Evolutionary conservation across 30 jellyfish, hydroid and myxozoan species (phyloP).

Genomic region (Catostylus mosaicus): DNA sequence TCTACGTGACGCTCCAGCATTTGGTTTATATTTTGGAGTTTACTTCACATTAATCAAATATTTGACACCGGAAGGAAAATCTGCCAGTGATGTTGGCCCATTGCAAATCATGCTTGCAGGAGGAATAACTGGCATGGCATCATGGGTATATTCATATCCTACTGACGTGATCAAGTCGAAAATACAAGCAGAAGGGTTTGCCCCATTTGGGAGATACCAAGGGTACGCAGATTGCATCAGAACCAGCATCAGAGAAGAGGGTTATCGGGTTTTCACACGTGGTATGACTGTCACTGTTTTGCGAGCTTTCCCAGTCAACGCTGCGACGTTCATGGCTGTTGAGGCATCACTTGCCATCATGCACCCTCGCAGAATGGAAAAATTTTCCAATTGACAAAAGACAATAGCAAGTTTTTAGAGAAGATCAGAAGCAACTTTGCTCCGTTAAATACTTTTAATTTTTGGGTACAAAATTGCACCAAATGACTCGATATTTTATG

Average conservation of each 20-base stretch:
- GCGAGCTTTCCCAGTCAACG: slow-evolving; percentile 96
- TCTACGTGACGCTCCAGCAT: slow-evolving; percentile 82
- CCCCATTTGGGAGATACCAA: slow-evolving; percentile 58
- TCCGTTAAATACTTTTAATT: too few relatives aligned
- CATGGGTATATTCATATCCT: slow-evolving; percentile 86
- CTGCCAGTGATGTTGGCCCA: slow-evolving; percentile 18
- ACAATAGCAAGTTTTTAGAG: too few relatives aligned
- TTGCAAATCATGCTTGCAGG: slow-evolving; percentile 68
- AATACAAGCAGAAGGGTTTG: slow-evolving; percentile 91
- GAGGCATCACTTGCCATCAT: slow-evolving; percentile 34
- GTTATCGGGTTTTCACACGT: slow-evolving; percentile 71
- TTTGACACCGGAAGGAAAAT: slow-evolving; percentile 27
- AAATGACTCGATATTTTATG: too few relatives aligned
- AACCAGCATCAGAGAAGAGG: slow-evolving; percentile 51
- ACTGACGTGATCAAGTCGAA: slow-evolving; percentile 91
- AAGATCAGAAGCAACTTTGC: too few relatives aligned
- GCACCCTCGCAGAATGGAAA: slow-evolving; percentile 1
- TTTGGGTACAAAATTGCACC: too few relatives aligned
- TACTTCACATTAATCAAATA: slow-evolving; percentile 44
- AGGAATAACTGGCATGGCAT: slow-evolving; percentile 74
- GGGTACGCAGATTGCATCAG: slow-evolving; percentile 62
- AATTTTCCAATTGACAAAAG: neutral
- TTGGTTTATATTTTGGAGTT: slow-evolving; percentile 67
- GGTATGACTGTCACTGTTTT: slow-evolving; percentile 77
- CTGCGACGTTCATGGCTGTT: slow-evolving; percentile 87